These are phyloP conservation scores for Apodemia duryi DNA, from an alignment of 2,888 invertebrate genomes.

Conservation along the genomic window DNA sequence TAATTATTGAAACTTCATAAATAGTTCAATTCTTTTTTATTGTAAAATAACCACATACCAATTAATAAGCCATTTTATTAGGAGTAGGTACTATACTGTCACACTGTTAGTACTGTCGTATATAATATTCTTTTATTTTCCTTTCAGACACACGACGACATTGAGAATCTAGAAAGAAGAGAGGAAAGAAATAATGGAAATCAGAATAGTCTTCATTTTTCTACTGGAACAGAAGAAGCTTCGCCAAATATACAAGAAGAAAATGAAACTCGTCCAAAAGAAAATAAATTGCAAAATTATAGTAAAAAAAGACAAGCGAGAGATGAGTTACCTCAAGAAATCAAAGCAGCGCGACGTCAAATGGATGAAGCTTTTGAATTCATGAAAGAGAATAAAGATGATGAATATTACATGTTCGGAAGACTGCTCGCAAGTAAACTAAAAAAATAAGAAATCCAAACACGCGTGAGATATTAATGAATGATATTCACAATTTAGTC, in stretches of 20 bases:
- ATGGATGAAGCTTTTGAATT: constrained; percentile 18
- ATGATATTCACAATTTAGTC: constrained; percentile 17
- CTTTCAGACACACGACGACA: not conserved
- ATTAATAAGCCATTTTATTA: too few species aligned
- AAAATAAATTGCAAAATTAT: constrained; percentile 16
- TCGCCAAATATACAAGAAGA: constrained; percentile 12
- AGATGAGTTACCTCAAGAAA: constrained; percentile 16
- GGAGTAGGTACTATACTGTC: too few species aligned
- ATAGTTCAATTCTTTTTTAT: too few species aligned
- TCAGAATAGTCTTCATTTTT: not conserved
- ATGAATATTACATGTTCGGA: constrained; percentile 15
- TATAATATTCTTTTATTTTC: not conserved
- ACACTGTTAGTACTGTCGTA: not conserved
- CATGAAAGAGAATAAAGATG: constrained; percentile 14
- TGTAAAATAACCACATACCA: too few species aligned
- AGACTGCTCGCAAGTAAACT: constrained; percentile 14
- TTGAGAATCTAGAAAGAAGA: not conserved
- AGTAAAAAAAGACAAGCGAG: constrained; percentile 12
- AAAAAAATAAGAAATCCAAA: constrained; percentile 18
- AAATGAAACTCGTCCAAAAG: constrained; percentile 14
- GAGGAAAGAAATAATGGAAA: not conserved
- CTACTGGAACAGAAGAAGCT: not conserved
- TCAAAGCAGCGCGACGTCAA: constrained; percentile 16
- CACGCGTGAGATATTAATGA: constrained; percentile 17
- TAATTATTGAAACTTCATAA: too few species aligned